Evolutionary conservation across 2,113 vertebrate genomes (phyloP).

Genomic region (Electrona antarctica): DNA sequence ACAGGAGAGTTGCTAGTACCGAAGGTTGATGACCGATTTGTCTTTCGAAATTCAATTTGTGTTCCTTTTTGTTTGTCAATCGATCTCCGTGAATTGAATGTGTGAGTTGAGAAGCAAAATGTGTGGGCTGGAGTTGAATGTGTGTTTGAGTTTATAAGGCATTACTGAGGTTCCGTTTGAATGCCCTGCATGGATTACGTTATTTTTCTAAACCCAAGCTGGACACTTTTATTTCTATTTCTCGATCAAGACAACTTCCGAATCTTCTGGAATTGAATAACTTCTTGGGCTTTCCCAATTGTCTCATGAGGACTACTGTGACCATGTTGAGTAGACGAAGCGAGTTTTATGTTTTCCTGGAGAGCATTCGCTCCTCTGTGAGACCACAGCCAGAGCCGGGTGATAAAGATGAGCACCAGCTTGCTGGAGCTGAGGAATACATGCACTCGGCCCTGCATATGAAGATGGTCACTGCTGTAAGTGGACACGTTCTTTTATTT

Average conservation of each 20-base stretch:
- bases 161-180: not conserved
- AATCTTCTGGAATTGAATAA: constrained; percentile 45
- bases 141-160: not conserved
- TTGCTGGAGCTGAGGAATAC: constrained; percentile 64
- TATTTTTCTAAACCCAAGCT: not conserved
- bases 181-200: not conserved
- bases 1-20: not conserved
- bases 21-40: constrained; percentile 12
- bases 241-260: not conserved
- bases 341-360: constrained; percentile 70
- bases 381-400: constrained; percentile 11
- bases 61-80: not conserved
- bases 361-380: constrained; percentile 32
- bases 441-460: constrained; percentile 71
- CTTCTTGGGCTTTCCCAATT: not conserved
- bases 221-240: not conserved
- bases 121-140: not conserved
- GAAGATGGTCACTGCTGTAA: constrained; percentile 73
- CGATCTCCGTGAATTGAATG: not conserved
- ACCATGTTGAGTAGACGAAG: constrained; percentile 69
- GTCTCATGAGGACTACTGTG: not conserved
- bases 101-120: not conserved
- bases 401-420: constrained; percentile 28
- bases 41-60: constrained; percentile 3
- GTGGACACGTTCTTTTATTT: constrained; percentile 38